phyloP scores from a whole-genome alignment of 2,113 vertebrate species.

The Uria aalge region DNA sequence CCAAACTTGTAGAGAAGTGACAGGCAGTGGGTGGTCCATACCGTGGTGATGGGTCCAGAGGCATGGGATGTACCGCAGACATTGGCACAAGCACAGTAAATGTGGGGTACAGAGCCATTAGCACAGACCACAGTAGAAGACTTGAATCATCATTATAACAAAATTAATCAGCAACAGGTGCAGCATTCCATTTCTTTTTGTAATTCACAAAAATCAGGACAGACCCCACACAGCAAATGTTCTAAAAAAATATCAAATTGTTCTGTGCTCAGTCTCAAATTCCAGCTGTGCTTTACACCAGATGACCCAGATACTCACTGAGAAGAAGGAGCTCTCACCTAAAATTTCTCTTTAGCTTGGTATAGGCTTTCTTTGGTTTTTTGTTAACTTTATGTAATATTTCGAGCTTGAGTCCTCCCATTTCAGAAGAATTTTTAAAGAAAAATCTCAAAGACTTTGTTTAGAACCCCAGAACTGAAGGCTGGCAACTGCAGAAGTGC shows the following conservation, averaged over 20 bases:
- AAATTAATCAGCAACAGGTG: neutral
- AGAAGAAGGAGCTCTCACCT: neutral
- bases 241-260: neutral
- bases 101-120: neutral
- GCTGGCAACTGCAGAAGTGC: neutral
- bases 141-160: neutral
- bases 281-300: neutral
- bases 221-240: neutral
- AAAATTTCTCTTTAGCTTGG: neutral
- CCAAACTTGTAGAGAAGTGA: neutral
- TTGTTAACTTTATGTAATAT: neutral
- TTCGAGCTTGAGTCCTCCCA: neutral
- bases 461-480: neutral
- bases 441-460: neutral
- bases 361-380: neutral
- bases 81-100: neutral
- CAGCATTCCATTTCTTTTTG: neutral
- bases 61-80: neutral
- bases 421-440: neutral
- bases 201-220: neutral
- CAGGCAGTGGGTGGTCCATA: neutral
- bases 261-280: neutral
- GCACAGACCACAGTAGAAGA: neutral
- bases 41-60: neutral
- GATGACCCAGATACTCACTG: neutral